Evolutionary conservation across 2,797 vertebrate genomes (phyloP).

Genomic region (Chelon auratus): DNA sequence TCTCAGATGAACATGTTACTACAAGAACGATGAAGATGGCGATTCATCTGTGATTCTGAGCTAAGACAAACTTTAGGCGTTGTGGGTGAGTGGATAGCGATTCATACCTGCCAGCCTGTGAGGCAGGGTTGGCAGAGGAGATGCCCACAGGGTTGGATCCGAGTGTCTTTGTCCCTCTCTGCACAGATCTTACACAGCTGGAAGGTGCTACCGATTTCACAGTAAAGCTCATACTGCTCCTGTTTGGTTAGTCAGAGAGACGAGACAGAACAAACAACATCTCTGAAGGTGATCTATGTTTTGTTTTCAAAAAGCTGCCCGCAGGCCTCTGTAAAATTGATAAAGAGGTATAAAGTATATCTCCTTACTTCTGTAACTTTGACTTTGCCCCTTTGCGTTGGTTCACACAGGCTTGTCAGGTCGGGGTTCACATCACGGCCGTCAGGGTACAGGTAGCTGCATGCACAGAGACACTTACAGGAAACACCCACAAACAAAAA

Average conservation of each 20-base stretch:
- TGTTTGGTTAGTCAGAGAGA: slow-evolving; percentile 57
- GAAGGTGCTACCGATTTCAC: slow-evolving; percentile 90
- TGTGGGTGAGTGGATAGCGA: not conserved
- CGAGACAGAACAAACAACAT: slow-evolving; percentile 9
- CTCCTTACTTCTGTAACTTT: slow-evolving; percentile 85
- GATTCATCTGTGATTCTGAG: slow-evolving; percentile 4
- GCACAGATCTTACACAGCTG: slow-evolving; percentile 93
- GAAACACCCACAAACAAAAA: slow-evolving; percentile 6
- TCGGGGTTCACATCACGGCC: slow-evolving; percentile 89
- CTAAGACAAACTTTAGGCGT: not conserved
- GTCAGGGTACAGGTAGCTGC: slow-evolving; percentile 89
- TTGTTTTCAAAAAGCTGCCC: slow-evolving; percentile 10
- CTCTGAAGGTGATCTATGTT: slow-evolving; percentile 11
- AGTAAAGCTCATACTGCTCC: slow-evolving; percentile 92
- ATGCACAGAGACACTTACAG: slow-evolving; percentile 43
- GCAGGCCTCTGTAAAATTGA: slow-evolving; percentile 12
- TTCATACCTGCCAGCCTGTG: slow-evolving; percentile 87
- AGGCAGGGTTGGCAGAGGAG: slow-evolving; percentile 89
- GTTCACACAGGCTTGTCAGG: slow-evolving; percentile 77
- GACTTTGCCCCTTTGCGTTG: slow-evolving; percentile 73
- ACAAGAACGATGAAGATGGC: not conserved
- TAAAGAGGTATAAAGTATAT: slow-evolving; percentile 2
- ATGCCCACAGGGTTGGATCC: slow-evolving; percentile 90
- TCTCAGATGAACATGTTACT: not conserved
- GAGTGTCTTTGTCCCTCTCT: slow-evolving; percentile 88